These are phyloP conservation scores for Tenualosa thibaudeaui DNA, from an alignment of 2,797 vertebrate genomes.

Conservation along the genomic window DNA sequence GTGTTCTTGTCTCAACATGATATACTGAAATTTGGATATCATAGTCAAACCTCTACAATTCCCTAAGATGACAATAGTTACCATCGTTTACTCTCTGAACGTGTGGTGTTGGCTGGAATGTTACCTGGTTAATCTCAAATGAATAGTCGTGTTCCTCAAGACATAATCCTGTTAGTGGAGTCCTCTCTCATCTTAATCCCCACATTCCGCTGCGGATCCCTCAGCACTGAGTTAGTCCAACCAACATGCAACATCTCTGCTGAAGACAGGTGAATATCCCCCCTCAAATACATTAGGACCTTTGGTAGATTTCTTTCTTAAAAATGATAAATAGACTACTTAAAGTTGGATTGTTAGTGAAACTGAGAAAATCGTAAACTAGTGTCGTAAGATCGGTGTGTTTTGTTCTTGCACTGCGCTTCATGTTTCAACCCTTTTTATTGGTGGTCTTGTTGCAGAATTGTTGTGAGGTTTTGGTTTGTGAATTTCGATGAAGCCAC, in stretches of 20 bases:
- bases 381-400: background rate
- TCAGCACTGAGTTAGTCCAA: conserved; percentile 45
- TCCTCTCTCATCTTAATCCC: conserved; percentile 60
- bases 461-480: background rate
- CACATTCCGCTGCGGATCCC: conserved; percentile 59
- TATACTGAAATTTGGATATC: too few species aligned
- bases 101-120: background rate
- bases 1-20: too few species aligned
- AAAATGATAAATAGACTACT: background rate
- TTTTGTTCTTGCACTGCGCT: background rate
- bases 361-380: background rate
- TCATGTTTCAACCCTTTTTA: background rate
- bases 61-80: background rate
- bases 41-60: background rate
- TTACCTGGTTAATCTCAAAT: conserved; percentile 54
- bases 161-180: conserved; percentile 74
- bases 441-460: background rate
- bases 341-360: background rate
- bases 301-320: background rate
- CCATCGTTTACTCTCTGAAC: background rate
- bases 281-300: too few species aligned
- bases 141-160: conserved; percentile 61
- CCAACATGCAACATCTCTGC: conserved; percentile 64
- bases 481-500: background rate
- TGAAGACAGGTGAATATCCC: conserved; percentile 69